Evolutionary conservation across 2,797 vertebrate genomes (phyloP).

Genomic region (Emydoidea blandingii): DNA sequence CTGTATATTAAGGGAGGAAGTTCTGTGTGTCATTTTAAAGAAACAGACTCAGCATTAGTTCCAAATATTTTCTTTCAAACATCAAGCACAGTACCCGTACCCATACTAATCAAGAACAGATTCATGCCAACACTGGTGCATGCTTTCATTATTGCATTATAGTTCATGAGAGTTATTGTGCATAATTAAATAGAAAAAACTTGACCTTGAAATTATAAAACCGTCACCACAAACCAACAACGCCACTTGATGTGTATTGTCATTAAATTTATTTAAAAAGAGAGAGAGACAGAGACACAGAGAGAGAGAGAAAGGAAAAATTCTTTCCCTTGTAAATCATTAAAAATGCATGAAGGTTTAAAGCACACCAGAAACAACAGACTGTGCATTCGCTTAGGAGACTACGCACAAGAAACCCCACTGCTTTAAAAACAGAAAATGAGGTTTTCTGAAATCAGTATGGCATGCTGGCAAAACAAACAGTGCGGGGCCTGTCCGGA

Average conservation of each 20-base stretch:
- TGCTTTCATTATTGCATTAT: conserved; percentile 93
- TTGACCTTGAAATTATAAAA: conserved; percentile 95
- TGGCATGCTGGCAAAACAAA: conserved; percentile 45
- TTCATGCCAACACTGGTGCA: conserved; percentile 87
- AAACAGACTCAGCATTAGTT: conserved; percentile 76
- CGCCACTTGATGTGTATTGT: conserved; percentile 93
- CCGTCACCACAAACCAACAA: conserved; percentile 89
- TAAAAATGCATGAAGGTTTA: conserved; percentile 95
- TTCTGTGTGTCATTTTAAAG: conserved; percentile 71
- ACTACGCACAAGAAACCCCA: conserved; percentile 75
- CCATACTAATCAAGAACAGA: conserved; percentile 92
- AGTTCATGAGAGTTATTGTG: conserved; percentile 91
- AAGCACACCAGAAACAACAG: conserved; percentile 87
- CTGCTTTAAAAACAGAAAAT: conserved; percentile 80
- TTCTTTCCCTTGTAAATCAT: conserved; percentile 93
- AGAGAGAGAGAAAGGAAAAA: conserved; percentile 82
- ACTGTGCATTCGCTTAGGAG: conserved; percentile 84
- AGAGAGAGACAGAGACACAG: conserved; percentile 48
- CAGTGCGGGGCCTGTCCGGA: background rate
- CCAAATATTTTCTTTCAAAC: conserved; percentile 94
- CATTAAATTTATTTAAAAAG: conserved; percentile 77
- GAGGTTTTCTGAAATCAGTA: conserved; percentile 73
- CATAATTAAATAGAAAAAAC: conserved; percentile 94
- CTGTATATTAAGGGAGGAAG: conserved; percentile 64
- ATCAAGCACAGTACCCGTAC: conserved; percentile 87